A percentile compares a stretch with the other conserved stretches of the same genome.
Evolutionary conservation across 92 coral and sea anemone genomes (phyloP).

Genomic region (Scolanthus callimorphus): DNA sequence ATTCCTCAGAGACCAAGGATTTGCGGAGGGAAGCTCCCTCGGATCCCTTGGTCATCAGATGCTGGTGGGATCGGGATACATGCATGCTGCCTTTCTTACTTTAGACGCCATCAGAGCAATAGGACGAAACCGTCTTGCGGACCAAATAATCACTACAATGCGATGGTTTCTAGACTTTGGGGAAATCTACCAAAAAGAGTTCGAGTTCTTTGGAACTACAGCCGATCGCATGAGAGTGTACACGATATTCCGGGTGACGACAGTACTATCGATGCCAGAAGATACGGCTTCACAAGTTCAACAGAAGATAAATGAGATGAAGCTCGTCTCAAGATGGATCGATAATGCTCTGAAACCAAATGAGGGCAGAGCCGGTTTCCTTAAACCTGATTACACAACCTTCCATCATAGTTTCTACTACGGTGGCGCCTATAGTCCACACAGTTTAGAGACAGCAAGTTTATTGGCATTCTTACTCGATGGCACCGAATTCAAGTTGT

Average conservation of each 20-base stretch:
- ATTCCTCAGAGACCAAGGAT: constrained; percentile 20
- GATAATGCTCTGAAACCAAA: constrained; percentile 23
- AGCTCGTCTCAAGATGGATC: constrained; percentile 30
- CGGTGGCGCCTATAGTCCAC: constrained; percentile 35
- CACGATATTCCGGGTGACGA: constrained; percentile 20
- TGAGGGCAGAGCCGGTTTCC: constrained; percentile 28
- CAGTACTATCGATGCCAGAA: constrained; percentile 34
- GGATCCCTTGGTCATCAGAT: constrained; percentile 23
- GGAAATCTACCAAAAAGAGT: constrained; percentile 36
- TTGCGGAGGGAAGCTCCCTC: constrained; percentile 22
- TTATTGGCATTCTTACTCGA: constrained; percentile 15
- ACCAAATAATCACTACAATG: constrained; percentile 18
- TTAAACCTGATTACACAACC: constrained; percentile 36
- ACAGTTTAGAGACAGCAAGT: constrained; percentile 24
- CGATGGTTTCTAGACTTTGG: constrained; percentile 47
- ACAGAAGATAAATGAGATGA: constrained; percentile 49
- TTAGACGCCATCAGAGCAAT: constrained; percentile 7
- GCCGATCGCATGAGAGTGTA: constrained; percentile 43
- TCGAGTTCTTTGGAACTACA: constrained; percentile 41
- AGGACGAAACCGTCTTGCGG: background rate
- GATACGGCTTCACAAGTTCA: constrained; percentile 7
- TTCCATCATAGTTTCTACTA: constrained; percentile 37
- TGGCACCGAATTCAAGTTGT: background rate
- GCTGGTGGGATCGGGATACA: constrained; percentile 10
- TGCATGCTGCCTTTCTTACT: constrained; percentile 23